Evolutionary conservation across 2,113 vertebrate species (phyloP), one percentile per base, ranked within the genome.

Genomic region (Uropsilus gracilis): DNA sequence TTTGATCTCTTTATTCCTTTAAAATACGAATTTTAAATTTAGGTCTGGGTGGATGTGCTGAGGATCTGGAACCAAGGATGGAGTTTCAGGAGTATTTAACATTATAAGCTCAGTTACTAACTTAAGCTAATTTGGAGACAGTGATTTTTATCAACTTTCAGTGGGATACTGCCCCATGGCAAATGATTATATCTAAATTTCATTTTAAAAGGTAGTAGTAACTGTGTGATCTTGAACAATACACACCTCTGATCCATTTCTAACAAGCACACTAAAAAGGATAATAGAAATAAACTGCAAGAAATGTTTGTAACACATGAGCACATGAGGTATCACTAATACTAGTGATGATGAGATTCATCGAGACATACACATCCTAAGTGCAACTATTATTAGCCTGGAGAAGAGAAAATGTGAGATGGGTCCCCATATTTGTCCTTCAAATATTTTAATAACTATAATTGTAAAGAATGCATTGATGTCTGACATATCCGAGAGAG

Each of bases 111-210:
- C 18, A 26, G 6, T 46, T 73, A 78, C 61, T 1, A 73, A 4
- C 2, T n/a, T 69, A 24, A 14, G 20, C 50, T 48, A 61, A 72
- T 66, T 95, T 78, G 20, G 9, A 20, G 73, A 63, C 11, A 5
- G 44, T 64, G n/a, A 82, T 78, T 85, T 85, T 82, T 18, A 55
- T 59, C 18, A 76, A 24, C 71, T 91, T 82, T 86, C 57, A 88
- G 68, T 75, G 2, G 18, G 26, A 53, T 53, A 8, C 30, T 86
- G 22, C 22, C 17, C 46, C 50, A 17, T n/a, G 3, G 39, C 22
- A 20, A 53, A 75, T 42, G 14, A n/a, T 50, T n/a, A 37, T 22
- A n/a, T 82, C 13, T 28, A 4, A 69, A 30, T 72, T 92, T 86
- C 69, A 4, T 77, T 78, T 46, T 28, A 59, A 69, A 90, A 94